Evolutionary conservation across 1,140 invertebrate species (phyloP), one percentile per base, ranked within the genome.

Genomic region (Drosophila albomicans): DNA sequence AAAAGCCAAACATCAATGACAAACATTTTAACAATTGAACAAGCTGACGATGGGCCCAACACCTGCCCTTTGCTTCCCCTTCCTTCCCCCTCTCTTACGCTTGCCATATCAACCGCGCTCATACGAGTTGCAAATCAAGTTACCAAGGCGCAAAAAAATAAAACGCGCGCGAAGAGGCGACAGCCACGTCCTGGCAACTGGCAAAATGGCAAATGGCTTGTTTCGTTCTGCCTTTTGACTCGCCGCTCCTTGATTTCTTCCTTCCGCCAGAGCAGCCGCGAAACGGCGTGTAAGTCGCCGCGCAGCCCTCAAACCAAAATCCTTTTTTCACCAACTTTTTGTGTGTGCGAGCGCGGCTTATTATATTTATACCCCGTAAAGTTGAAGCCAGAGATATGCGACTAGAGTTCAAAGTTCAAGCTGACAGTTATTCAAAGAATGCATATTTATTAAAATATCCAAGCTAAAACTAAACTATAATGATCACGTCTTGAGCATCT

Each of bases 171-270:
- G 5, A 16, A 63, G 49, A 20, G 15, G 16, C 30, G 3, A 20
- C 78, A 71, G 66, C 76, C 57, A 74, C 78, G 65, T 66, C 54
- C 20, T 38, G 30, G 81, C 80, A 69, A 43, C 16, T 57, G 54
- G 75, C 81, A 77, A 77, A 86, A 81, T 86, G 68, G 68, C 62
- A 75, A 75, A 75, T 82, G 82, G 82, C 69, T 59, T 78, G 81
- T 62, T 79, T 75, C 64, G 66, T 63, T 64, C 76, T 68, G 58
- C 63, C 45, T 74, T 77, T 77, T 78, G 57, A 62, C 68, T 68
- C 63, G 64, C 74, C 65, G 72, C 84, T 75, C 57, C 80, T 84
- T 88, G 84, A 88, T 88, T 88, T 88, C 85, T 89, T 88, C 84
- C 84, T 88, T 88, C 84, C 82, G 84, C 70, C 56, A 56, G 63